phyloP scores from a whole-genome alignment of 2,113 vertebrate genomes.

The Heptranchias perlo region DNA sequence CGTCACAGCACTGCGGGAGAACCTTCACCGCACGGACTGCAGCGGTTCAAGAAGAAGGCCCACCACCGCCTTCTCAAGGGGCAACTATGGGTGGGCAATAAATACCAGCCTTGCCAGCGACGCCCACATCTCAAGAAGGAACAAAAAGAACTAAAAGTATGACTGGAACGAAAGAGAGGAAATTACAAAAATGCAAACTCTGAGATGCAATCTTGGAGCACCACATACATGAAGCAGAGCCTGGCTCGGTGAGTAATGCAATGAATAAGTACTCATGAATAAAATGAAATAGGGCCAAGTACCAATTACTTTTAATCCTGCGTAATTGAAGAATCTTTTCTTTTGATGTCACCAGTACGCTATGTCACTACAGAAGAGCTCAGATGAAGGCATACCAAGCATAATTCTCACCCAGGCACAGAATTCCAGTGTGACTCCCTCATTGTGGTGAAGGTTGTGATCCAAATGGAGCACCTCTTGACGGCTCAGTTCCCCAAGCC shows the following conservation, averaged over 20 bases:
- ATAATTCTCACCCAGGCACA: background rate
- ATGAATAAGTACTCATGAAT: background rate
- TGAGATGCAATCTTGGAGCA: background rate
- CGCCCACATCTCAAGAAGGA: background rate
- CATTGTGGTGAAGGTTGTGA: background rate
- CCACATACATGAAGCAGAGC: background rate
- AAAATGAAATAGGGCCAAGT: background rate
- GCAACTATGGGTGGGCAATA: background rate
- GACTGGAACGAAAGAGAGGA: background rate
- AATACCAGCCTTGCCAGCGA: background rate
- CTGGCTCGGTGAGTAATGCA: background rate
- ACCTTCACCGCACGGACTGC: too few relatives aligned
- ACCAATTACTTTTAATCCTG: slow-evolving; percentile 22
- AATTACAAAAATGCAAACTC: background rate
- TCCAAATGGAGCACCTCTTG: background rate
- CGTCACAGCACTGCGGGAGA: too few relatives aligned
- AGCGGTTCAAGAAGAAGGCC: too few relatives aligned
- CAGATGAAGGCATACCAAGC: slow-evolving; percentile 25
- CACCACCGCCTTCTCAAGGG: background rate
- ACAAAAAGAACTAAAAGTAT: background rate
- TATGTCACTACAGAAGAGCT: background rate
- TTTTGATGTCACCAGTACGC: background rate
- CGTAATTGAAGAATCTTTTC: background rate
- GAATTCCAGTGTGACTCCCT: background rate
- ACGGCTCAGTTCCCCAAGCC: too few relatives aligned